phyloP scores from a whole-genome alignment of 2,888 invertebrate species.

The Chydorus sphaericus region DNA sequence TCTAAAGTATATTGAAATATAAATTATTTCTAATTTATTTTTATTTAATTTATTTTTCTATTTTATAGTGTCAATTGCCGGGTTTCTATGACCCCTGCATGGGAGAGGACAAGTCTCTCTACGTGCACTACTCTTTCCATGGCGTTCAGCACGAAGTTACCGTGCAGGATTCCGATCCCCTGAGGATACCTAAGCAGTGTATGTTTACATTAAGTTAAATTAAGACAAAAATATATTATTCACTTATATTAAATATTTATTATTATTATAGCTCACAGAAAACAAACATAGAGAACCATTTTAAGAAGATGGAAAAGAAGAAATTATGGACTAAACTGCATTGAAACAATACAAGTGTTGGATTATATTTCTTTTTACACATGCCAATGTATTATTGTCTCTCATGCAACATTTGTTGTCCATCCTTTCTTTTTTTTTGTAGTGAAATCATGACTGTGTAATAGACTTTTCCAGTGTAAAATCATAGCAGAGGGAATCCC shows the following conservation, averaged over 20 bases:
- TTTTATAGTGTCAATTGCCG: conserved; percentile 71
- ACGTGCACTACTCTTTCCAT: conserved; percentile 72
- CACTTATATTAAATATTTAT: not conserved
- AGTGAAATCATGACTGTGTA: conserved; percentile 1
- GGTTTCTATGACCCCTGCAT: conserved; percentile 94
- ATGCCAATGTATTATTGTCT: too few relatives aligned
- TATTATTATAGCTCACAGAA: conserved; percentile 1
- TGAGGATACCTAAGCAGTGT: conserved; percentile 63
- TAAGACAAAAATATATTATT: not conserved
- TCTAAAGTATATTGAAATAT: conserved; percentile 51
- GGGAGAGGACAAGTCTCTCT: conserved; percentile 77
- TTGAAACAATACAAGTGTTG: conserved; percentile 6
- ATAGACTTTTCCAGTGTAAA: conserved; percentile 9
- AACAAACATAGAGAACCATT: conserved; percentile 2
- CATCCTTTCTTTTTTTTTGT: not conserved
- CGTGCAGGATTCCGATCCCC: conserved; percentile 59
- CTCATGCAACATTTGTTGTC: not conserved
- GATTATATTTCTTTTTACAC: too few relatives aligned
- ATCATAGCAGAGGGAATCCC: conserved; percentile 10
- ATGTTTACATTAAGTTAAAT: conserved; percentile 26
- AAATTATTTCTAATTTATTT: not conserved
- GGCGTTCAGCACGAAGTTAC: conserved; percentile 62
- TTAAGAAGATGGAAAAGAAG: not conserved
- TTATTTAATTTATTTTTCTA: not conserved
- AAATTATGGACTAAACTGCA: conserved; percentile 1